Base-by-base conservation (phyloP, 1,140 invertebrate species). In the Notospermus geniculatus region DNA sequence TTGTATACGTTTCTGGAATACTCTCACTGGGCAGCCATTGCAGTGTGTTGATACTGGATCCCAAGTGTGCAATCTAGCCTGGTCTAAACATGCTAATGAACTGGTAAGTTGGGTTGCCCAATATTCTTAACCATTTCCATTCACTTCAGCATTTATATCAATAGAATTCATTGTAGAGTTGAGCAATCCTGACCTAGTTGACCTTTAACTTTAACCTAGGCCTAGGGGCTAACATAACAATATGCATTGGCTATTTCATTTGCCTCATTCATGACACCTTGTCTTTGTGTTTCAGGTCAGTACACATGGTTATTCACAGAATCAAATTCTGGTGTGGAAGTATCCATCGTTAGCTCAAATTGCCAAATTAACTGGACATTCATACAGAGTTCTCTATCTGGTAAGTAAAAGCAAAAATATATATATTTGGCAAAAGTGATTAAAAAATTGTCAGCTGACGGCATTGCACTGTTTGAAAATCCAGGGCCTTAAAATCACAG, bases 291-390 rank as follows among this genome's bases (percentile, higher is more conserved):
- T 81, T 59, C 70, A 87, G 84, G 87, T 88, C 28, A 97, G 93
- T 72, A 99, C 97, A 0, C 97, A 99, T 80, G 97, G 97, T 0
- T 99, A 99, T 77, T 98, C 96, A 28, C 97, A 98, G 79, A 99
- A 99, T 82, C 97, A 99, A 83, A 98, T 99, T 57, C 82, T 98
- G 13, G 94, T 99, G 0, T 99, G 97, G 97, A 98, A 99, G 75
- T 99, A 99, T 83, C 97, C 97, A 0, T 93, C 92, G 64, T 83
- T 99, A 53, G 93, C 91, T 84, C 91, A 95, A 83, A 95, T 99
- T 53, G 96, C 96, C 25, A 98, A 99, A 84, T 83, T 99, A 54
- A 98, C 95, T 1, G 97, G 97, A 1, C 97, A 99, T 80, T 95
- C 95, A 25, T 97, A 95, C 78, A 85, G 97, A 66, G 97, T 99